Evolutionary conservation across 2,797 vertebrate species (phyloP), one percentile per base, ranked within the genome.

Genomic region (Myotis pilosus): DNA sequence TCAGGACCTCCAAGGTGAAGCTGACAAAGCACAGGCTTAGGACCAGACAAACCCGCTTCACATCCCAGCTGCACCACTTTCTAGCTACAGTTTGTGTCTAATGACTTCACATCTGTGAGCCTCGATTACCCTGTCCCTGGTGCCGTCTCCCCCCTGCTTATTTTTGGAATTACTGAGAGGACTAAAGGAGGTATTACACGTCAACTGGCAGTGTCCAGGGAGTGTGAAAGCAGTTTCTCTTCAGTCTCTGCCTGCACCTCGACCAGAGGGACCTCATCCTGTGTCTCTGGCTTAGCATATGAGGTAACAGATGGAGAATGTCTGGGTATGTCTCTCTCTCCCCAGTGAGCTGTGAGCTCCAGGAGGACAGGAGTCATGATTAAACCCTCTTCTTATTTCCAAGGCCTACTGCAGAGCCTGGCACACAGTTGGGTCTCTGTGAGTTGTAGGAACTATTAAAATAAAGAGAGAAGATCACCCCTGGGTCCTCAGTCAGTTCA

Each of bases 1-100:
- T 47, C 82, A 78, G 85, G 85, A 75, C 57, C 57, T 80, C 44
- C 0, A 0, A 93, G 90, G 87, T 68, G 76, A 96, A 87, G n/a
- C 57, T 86, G 90, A 96, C 74, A 49, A 80, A 96, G 41, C n/a
- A 1, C 92, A 96, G 95, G 76, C 69, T 90, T 85, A 84, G 0
- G 0, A 1, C 87, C 64, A 60, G 53, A 36, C 44, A 79, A 83
- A 55, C 44, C 47, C 4, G 2, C 6, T 33, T 82, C 53, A 33
- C 28, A 2, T 44, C 81, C 84, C 62, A 55, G 79, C 11, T 15
- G 1, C 11, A 30, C 51, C 9, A 41, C 55, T 53, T 87, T 84
- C 62, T 15, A 41, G 62, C 41, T 44, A 0, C 12, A 8, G 17
- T 30, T 28, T 76, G 87, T 62, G 13, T 53, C 72, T 62, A 57